Conservation (phyloP, 2,797 vertebrate species). For the Paratrypauchen microcephalus region DNA sequence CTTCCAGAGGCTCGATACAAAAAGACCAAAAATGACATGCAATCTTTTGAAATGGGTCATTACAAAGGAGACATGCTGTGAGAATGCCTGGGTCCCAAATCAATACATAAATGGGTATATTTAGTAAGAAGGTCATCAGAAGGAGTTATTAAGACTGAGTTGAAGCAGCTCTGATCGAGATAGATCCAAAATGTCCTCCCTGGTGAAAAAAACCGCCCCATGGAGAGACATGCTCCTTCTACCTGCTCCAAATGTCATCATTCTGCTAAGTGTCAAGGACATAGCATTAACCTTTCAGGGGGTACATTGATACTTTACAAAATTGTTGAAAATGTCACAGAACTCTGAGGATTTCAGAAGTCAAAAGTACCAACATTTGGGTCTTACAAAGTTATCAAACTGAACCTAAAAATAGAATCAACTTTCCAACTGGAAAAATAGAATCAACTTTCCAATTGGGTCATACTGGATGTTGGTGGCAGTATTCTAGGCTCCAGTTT, state of each 20-base stretch:
- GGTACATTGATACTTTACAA: conserved; percentile 11
- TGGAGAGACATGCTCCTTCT: conserved; percentile 51
- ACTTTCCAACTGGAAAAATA: background rate
- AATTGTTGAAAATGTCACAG: conserved; percentile 4
- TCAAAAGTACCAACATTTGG: background rate
- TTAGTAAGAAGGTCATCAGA: conserved; percentile 77
- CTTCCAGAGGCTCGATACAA: conserved; percentile 41
- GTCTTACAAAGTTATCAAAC: conserved; percentile 2
- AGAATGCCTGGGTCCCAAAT: conserved; percentile 71
- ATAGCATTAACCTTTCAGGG: conserved; percentile 36
- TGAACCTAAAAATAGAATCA: background rate
- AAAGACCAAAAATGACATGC: conserved; percentile 50
- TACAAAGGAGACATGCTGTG: conserved; percentile 70
- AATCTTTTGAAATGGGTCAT: conserved; percentile 79
- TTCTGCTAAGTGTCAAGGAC: conserved; percentile 65
- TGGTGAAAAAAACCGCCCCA: conserved; percentile 46
- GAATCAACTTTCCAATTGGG: background rate
- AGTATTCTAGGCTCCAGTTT: background rate
- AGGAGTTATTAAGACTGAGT: conserved; percentile 64
- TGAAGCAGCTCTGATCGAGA: conserved; percentile 61
- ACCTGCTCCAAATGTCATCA: conserved; percentile 55
- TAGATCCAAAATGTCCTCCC: conserved; percentile 66
- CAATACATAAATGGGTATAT: conserved; percentile 76
- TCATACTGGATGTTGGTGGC: background rate
- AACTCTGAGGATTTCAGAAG: conserved; percentile 2